Base-by-base conservation (phyloP, 2,888 invertebrate genomes). In the Coelinius sp. region DNA sequence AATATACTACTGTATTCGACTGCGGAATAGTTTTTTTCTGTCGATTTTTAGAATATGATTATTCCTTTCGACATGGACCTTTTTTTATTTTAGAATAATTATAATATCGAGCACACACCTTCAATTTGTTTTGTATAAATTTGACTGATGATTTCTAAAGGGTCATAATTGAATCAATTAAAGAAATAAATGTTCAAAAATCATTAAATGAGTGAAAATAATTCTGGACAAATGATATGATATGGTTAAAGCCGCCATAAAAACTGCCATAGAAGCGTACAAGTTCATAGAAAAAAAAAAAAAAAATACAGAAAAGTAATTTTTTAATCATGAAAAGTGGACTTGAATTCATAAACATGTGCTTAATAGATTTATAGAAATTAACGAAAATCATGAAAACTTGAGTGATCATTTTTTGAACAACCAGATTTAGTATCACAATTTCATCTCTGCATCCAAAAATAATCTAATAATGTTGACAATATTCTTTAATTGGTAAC, bases 301-400 rank as follows among this genome's bases (percentile, higher is more conserved):
- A n/a, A n/a, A n/a, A n/a, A n/a, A n/a, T 76, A 76, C 76, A 79
- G 71, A 75, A 77, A 80, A 76, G 62, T 80, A 81, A 79, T 81
- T 82, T 82, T 80, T 77, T 80, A 79, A 79, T 59, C 68, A 68
- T 49, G 68, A 64, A 75, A 49, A 62, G n/a, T n/a, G n/a, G n/a
- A n/a, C n/a, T n/a, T n/a, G n/a, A n/a, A n/a, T n/a, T n/a, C n/a
- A n/a, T n/a, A n/a, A n/a, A n/a, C n/a, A n/a, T n/a, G 31, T 17
- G 10, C 8, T 17, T 35, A 8, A 35, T 17, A 35, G 14, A 59
- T 35, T 35, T 56, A 31, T 10, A 17, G 10, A 35, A 35, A 31
- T 59, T 35, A 35, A 59, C 35, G 10, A 5, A 20, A 52, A 20
- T 41, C 7, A 41, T 12, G 7, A 25, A 53, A 12, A 52, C 24